phyloP scores from a whole-genome alignment of 2,797 vertebrate genomes.

The Sparus aurata region DNA sequence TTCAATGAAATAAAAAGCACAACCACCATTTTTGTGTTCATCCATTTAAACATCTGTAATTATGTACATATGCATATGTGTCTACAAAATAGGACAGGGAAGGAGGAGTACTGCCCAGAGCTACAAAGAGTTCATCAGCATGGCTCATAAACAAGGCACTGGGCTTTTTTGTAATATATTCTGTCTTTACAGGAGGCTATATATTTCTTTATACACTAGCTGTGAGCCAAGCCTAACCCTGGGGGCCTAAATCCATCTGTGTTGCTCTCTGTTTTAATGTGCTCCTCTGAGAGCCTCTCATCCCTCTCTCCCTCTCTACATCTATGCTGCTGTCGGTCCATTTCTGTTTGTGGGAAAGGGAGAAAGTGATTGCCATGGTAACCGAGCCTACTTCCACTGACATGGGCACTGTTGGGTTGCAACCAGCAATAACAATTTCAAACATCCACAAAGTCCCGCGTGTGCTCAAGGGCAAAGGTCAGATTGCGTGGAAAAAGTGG shows the following conservation, averaged over 20 bases:
- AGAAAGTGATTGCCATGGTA: constrained; percentile 72
- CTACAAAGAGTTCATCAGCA: constrained; percentile 53
- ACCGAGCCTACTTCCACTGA: constrained; percentile 55
- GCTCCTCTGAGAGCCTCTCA: constrained; percentile 77
- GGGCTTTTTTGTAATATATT: constrained; percentile 55
- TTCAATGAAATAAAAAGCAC: background rate
- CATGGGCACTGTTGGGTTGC: constrained; percentile 40
- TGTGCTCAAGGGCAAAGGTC: constrained; percentile 51
- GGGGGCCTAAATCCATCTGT: constrained; percentile 70
- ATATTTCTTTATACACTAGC: constrained; percentile 70
- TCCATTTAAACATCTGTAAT: constrained; percentile 5
- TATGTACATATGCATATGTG: constrained; percentile 21
- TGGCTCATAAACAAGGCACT: constrained; percentile 54
- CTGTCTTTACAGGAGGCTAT: constrained; percentile 61
- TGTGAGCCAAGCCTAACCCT: constrained; percentile 67
- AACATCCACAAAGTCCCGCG: constrained; percentile 44
- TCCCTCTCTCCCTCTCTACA: constrained; percentile 47
- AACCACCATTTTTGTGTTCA: background rate
- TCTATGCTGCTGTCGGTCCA: constrained; percentile 56
- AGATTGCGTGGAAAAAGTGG: constrained; percentile 1
- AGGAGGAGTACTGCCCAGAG: constrained; percentile 23
- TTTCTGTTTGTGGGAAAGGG: constrained; percentile 54
- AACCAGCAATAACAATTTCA: constrained; percentile 49
- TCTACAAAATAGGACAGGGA: constrained; percentile 14
- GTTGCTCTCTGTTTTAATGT: constrained; percentile 75